Base-by-base conservation (phyloP, 2,113 vertebrate species). In the Scomber colias region DNA sequence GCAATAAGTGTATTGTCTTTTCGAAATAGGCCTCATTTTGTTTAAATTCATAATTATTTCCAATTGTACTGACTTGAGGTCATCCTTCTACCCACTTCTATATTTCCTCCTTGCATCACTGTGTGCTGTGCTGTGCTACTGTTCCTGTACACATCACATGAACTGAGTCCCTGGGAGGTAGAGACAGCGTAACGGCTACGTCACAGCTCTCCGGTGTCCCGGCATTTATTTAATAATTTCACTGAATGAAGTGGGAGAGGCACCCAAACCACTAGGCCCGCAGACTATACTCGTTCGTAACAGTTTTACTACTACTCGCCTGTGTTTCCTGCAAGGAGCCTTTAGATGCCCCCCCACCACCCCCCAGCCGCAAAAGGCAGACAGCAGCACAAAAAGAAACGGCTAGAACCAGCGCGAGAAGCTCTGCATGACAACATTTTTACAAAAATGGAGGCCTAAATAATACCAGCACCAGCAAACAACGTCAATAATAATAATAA, bases 171-270 rank as follows among this genome's bases (percentile, higher is more conserved):
- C 90, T 87, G 87, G 80, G 87, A 89, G 91, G 91, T 92, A 91
- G 82, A 85, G 68, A 53, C 87, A 79, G 89, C 94, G 94, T 93
- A 92, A 92, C 87, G 63, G 81, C 89, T 94, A 95, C 95, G 95
- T 95, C 95, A 96, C 94, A 91, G 79, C 94, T 94, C 94, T 90
- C 95, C 93, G 94, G 94, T 95, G 94, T 93, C 93, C 93, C 93
- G 17, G 88, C 62, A 90, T 90, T 94, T 94, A 95, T 95, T 95
- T 94, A 94, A 91, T 95, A 92, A 93, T 94, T 93, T 93, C 71
- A 27, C 79, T 93, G 91, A 93, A 93, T 92, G 92, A 90, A 77
- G 89, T 79, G 84, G 90, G 91, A 93, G 92, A 92, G 92, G 88
- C 92, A 92, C 90, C 92, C 91, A 79, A 81, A 90, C 79, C 92